Base-by-base conservation (phyloP, 2,113 vertebrate genomes). In the Strigops habroptila region DNA sequence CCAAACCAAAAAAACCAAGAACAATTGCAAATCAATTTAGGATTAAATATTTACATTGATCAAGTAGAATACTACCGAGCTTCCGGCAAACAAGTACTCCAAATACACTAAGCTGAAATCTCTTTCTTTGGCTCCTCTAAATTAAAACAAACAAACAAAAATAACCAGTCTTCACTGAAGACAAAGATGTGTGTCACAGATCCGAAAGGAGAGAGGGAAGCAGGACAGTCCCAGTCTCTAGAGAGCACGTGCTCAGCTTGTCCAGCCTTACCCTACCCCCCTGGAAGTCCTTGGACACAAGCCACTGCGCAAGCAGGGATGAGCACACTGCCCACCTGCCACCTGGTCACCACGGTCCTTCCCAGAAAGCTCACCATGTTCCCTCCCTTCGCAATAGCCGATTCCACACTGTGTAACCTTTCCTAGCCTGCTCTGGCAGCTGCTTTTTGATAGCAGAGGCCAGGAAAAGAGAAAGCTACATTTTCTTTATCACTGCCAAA, bases 151-250 rank as follows among this genome's bases (percentile, higher is more conserved):
- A 97, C 78, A 55, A 91, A 83, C 86, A 82, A 73, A 96, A 97
- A 96, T 94, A 97, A 98, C 97, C 92, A 93, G 98, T 99, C 99
- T 99, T 99, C 99, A 99, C 96, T 98, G 99, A 99, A 99, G 99
- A 99, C 99, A 97, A 93, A 92, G 94, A 89, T 60, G 68, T 12
- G 39, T 85, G 92, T 95, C 90, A 90, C 91, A 96, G 97, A 97
- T 97, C 96, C 97, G 81, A 90, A 91, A 68, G 93, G 91, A 91
- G 96, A 96, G 97, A 81, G 84, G 93, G 89, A 83, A 92, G 96
- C 77, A 67, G 91, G 91, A 94, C 93, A 83, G 74, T 93, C 62
- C 57, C 80, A 95, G 97, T 95, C 93, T 89, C 92, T 91, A 68
- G 94, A 78, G 95, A 97, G 95, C 92, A 95, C 44, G 77, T 96